Conservation (phyloP, 2,113 vertebrate genomes). For the Bos taurus region DNA sequence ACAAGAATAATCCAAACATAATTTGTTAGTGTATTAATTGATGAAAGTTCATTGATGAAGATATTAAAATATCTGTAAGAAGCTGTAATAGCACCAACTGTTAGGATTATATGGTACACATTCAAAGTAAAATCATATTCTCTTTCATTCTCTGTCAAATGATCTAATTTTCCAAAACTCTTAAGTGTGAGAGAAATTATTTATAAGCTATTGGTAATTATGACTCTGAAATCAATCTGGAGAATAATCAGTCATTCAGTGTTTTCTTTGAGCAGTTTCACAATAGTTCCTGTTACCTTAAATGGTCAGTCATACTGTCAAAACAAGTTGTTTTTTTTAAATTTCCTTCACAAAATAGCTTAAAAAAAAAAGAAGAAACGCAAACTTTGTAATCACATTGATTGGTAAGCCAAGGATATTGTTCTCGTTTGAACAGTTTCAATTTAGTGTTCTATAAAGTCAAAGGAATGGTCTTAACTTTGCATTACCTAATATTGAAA, state of each 20-base stretch:
- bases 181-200: background rate
- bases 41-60: conserved; percentile 32
- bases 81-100: background rate
- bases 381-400: background rate
- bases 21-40: conserved; percentile 3
- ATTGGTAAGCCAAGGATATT: background rate
- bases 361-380: background rate
- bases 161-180: conserved; percentile 8
- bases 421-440: conserved; percentile 38
- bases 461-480: conserved; percentile 21
- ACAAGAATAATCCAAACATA: background rate
- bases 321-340: conserved; percentile 1
- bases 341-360: background rate
- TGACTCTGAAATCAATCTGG: conserved; percentile 22
- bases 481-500: background rate
- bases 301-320: background rate
- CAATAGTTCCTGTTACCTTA: background rate
- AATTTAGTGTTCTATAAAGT: background rate
- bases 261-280: conserved; percentile 21
- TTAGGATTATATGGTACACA: background rate
- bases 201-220: conserved; percentile 13
- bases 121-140: background rate
- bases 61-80: conserved; percentile 2
- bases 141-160: background rate
- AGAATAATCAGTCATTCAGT: background rate